These are phyloP conservation scores for Halesus radiatus DNA, from an alignment of 1,140 invertebrate genomes.

Conservation along the genomic window DNA sequence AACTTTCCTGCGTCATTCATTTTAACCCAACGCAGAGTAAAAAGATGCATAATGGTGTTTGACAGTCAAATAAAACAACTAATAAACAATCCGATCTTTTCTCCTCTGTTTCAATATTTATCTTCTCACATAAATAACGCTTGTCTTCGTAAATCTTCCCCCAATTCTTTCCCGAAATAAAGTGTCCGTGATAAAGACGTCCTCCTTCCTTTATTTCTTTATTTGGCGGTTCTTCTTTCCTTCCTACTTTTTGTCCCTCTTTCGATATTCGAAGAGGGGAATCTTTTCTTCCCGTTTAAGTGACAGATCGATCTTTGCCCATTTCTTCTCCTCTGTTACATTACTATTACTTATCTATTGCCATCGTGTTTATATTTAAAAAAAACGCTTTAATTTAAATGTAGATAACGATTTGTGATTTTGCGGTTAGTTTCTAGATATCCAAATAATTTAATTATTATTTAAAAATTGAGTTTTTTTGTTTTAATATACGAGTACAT, in stretches of 20 bases:
- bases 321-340: no score
- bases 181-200: slow-evolving; percentile 54
- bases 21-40: background rate
- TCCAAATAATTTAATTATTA: no score
- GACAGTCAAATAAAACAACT: background rate
- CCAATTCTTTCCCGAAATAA: slow-evolving; percentile 44
- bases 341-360: no score
- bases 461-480: no score
- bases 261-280: background rate
- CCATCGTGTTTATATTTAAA: no score
- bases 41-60: background rate
- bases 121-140: slow-evolving; percentile 30
- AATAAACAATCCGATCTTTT: background rate
- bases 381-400: no score
- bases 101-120: slow-evolving; percentile 6
- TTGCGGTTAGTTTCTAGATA: no score
- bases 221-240: background rate
- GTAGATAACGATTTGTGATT: no score
- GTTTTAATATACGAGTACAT: no score
- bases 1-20: no score
- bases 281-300: no score
- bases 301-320: slow-evolving; percentile 10
- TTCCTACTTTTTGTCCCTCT: slow-evolving; percentile 9
- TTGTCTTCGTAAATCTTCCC: slow-evolving; percentile 43
- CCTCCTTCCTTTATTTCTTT: slow-evolving; percentile 40